Conservation (phyloP, 2,113 vertebrate genomes). For the Sinocyclocheilus rhinocerous region DNA sequence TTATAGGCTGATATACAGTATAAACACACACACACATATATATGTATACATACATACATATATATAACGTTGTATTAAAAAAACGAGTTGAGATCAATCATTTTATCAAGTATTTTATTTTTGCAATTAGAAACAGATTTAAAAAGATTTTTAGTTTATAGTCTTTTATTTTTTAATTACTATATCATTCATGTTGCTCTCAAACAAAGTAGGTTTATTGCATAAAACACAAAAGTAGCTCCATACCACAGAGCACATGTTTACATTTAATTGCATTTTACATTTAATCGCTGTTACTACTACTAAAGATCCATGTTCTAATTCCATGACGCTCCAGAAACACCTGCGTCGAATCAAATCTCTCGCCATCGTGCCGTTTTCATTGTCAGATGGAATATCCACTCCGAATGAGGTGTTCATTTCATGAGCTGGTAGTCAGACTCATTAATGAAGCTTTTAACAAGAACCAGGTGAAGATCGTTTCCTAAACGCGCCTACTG, state of each 20-base stretch:
- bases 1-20: no score
- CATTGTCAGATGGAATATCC: not conserved
- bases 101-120: no score
- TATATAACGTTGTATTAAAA: no score
- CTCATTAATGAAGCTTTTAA: conserved; percentile 21
- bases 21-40: no score
- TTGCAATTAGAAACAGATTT: no score
- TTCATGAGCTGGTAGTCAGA: not conserved
- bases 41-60: no score
- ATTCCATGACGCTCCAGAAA: not conserved
- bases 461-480: not conserved
- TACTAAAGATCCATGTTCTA: not conserved
- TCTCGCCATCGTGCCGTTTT: not conserved
- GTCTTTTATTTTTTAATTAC: no score
- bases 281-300: not conserved
- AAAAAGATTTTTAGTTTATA: no score
- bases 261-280: not conserved
- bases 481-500: not conserved
- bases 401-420: not conserved
- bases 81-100: no score
- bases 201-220: not conserved
- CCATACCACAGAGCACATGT: not conserved
- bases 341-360: not conserved
- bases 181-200: no score
- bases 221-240: not conserved